Evolutionary conservation across 1,140 invertebrate species (phyloP).

Genomic region (Micrasema minimum): DNA sequence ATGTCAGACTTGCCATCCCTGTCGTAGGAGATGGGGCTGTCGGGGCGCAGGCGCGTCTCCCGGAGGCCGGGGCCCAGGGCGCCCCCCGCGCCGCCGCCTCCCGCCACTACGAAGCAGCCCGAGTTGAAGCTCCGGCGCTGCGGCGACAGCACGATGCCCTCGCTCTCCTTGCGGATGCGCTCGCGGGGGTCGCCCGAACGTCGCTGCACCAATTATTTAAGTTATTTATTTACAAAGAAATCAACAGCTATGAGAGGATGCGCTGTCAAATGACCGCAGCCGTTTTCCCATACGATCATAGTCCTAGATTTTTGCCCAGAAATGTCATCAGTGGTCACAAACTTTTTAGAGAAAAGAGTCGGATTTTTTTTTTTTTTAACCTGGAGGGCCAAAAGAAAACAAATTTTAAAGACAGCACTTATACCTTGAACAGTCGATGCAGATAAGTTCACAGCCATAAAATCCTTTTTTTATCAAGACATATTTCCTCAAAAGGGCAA

Average conservation of each 20-base stretch:
- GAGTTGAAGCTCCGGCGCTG: constrained; percentile 85
- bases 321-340: too few species aligned
- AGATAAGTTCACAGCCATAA: too few species aligned
- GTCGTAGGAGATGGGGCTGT: constrained; percentile 47
- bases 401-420: too few species aligned
- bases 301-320: too few species aligned
- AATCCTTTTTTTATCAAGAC: too few species aligned
- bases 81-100: constrained; percentile 63
- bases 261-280: not conserved
- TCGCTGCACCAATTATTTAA: constrained; percentile 64
- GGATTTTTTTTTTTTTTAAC: too few species aligned
- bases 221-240: not conserved
- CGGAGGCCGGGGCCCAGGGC: constrained; percentile 65
- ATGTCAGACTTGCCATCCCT: constrained; percentile 26
- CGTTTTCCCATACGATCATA: too few species aligned
- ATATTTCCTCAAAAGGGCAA: too few species aligned
- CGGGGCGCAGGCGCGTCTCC: constrained; percentile 64
- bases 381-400: too few species aligned
- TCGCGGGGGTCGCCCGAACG: constrained; percentile 80
- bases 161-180: constrained; percentile 82
- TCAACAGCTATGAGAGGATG: not conserved
- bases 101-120: constrained; percentile 76
- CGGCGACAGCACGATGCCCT: constrained; percentile 84
- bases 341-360: too few species aligned
- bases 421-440: too few species aligned